phyloP scores from a whole-genome alignment of 2,888 invertebrate genomes.

The Masnerella sp. region DNA sequence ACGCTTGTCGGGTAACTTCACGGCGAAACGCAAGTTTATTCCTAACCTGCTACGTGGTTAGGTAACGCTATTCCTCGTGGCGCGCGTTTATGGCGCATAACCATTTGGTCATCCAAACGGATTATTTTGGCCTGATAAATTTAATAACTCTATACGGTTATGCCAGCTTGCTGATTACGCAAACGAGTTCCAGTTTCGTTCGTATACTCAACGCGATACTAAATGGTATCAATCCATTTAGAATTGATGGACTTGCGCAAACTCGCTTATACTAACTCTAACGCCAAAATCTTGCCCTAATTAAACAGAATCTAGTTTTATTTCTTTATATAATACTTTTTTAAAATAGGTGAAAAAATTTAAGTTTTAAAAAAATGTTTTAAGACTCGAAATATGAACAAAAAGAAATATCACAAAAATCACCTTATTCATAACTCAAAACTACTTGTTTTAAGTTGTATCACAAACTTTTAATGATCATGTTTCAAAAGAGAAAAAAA shows the following conservation, averaged over 20 bases:
- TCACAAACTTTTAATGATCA: no score
- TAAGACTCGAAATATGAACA: no score
- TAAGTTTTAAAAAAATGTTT: no score
- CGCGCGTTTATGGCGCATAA: conserved; percentile 77
- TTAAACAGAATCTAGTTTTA: no score
- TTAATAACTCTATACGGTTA: conserved; percentile 76
- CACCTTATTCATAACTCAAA: no score
- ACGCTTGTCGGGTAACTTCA: conserved; percentile 65
- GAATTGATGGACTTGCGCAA: conserved; percentile 43
- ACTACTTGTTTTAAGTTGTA: no score
- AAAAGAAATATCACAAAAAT: no score
- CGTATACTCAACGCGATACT: conserved; percentile 56
- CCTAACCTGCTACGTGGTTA: conserved; percentile 68
- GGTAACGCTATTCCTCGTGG: conserved; percentile 75
- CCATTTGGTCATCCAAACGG: conserved; percentile 73
- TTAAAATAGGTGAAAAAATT: no score
- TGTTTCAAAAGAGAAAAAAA: no score
- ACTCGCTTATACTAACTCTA: conserved; percentile 39
- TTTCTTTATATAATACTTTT: no score
- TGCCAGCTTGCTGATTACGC: conserved; percentile 73
- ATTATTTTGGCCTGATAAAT: conserved; percentile 78
- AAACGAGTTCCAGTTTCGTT: conserved; percentile 59
- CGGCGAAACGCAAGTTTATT: conserved; percentile 69
- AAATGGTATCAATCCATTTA: conserved; percentile 57
- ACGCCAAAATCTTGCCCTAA: conserved; percentile 27